phyloP scores from a whole-genome alignment of 1,140 invertebrate species.

The Saxidomus purpurata region DNA sequence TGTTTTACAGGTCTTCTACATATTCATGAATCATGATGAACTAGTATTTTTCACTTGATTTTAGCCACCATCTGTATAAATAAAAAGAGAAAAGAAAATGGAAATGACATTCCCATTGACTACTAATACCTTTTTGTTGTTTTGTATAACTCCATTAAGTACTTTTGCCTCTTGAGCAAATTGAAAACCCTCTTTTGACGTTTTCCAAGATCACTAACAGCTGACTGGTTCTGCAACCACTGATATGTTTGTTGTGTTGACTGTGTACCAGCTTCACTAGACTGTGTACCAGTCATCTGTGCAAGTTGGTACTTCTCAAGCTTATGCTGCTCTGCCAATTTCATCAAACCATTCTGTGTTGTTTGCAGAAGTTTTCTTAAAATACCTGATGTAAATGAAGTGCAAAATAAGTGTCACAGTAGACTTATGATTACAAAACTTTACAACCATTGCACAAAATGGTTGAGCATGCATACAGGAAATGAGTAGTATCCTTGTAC shows the following conservation, averaged over 20 bases:
- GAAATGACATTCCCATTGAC: too few species aligned
- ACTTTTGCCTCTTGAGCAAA: conserved; percentile 53
- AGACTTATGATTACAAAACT: too few species aligned
- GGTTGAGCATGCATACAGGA: too few species aligned
- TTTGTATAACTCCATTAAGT: conserved; percentile 43
- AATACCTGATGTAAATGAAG: not conserved
- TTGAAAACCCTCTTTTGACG: conserved; percentile 32
- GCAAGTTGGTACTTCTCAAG: conserved; percentile 19
- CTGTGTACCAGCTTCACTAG: not conserved
- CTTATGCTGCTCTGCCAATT: conserved; percentile 31
- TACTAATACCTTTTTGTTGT: conserved; percentile 28
- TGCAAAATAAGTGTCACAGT: too few species aligned
- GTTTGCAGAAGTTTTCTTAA: conserved; percentile 18
- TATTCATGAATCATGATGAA: too few species aligned
- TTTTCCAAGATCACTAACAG: conserved; percentile 34
- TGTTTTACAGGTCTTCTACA: too few species aligned
- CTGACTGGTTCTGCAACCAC: not conserved
- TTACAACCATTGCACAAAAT: too few species aligned
- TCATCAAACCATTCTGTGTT: conserved; percentile 40
- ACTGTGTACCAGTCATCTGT: too few species aligned
- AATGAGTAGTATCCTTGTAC: too few species aligned
- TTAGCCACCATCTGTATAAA: too few species aligned
- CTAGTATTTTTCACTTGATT: too few species aligned
- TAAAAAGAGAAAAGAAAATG: too few species aligned
- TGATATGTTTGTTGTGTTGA: not conserved